Conservation (phyloP, 2,113 vertebrate species). For the Phalacrocorax aristotelis region DNA sequence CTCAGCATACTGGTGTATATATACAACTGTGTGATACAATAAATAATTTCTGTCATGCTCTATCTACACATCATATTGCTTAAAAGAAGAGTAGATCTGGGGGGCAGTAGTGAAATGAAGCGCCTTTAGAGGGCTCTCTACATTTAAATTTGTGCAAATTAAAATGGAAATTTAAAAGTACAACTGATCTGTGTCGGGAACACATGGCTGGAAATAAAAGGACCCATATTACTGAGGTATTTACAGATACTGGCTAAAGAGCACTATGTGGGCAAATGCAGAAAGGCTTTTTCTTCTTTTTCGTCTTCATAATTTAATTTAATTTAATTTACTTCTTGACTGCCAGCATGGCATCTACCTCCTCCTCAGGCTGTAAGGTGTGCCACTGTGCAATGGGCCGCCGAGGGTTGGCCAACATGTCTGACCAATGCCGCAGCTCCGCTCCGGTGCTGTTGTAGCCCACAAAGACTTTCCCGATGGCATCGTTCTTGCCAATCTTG, state of each 20-base stretch:
- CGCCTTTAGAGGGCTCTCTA: conserved; percentile 74
- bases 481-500: conserved; percentile 99
- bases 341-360: conserved; percentile 94
- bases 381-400: conserved; percentile 99
- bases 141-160: conserved; percentile 82
- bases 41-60: conserved; percentile 98
- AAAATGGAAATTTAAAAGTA: conserved; percentile 75
- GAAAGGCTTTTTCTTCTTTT: conserved; percentile 78
- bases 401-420: conserved; percentile 98
- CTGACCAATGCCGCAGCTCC: conserved; percentile 98
- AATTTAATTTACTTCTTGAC: conserved; percentile 87
- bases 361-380: conserved; percentile 93
- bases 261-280: conserved; percentile 90
- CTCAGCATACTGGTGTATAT: conserved; percentile 96
- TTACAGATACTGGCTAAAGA: conserved; percentile 99
- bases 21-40: conserved; percentile 97
- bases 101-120: conserved; percentile 75
- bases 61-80: conserved; percentile 99
- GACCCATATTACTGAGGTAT: conserved; percentile 99
- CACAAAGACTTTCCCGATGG: conserved; percentile 98
- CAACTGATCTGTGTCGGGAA: conserved; percentile 76
- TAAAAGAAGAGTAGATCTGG: conserved; percentile 95
- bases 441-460: conserved; percentile 97
- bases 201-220: conserved; percentile 84
- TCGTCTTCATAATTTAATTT: conserved; percentile 50